Evolutionary conservation across 2,888 invertebrate genomes (phyloP), one percentile per base, ranked within the genome.

Genomic region (Tetropium fuscum): DNA sequence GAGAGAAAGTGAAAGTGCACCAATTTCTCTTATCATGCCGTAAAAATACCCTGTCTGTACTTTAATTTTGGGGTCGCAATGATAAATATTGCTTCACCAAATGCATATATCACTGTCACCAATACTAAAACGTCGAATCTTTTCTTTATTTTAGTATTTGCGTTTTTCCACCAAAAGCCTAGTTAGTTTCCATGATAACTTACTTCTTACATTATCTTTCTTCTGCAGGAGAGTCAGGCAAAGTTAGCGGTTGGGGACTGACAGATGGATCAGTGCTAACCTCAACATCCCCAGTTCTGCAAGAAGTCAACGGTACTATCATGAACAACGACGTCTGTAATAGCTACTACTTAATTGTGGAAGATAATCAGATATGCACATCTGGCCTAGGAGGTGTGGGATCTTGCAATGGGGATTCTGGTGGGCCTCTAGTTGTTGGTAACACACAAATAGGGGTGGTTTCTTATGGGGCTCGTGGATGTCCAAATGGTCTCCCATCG

Each of bases 401-500:
- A 11, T 22, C 41, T 22, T 41, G 41, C 4, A 41, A 20, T 13
- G 41, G 41, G 7, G 41, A 41, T 13, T 20, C 41, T 10, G 41
- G 41, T 11, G 20, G 41, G 7, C 41, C 22, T 22, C 8, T 41
- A 0, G 20, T 41, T 11, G 3, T 7, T 7, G 11, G 13, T 3
- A 22, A 41, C 20, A 7, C 2, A 19, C 10, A 22, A 13, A 22
- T 41, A 0, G 41, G 41, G 11, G 22, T 41, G 11, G 41, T 22
- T 2, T 41, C 41, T 2, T 41, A 22, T n/a, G 22, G 22, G 4
- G 2, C 7, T 1, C 0, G 7, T 1, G 10, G 11, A 7, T 41
- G 41, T 8, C 11, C 6, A 10, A 7, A 8, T 0, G 41, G 20
- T 13, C 22, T 5, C 13, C 41, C 41, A 11, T 41, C 41, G 0